These are phyloP conservation scores for Pangasius krempfi DNA, from an alignment of 2,797 vertebrate genomes.

Conservation along the genomic window DNA sequence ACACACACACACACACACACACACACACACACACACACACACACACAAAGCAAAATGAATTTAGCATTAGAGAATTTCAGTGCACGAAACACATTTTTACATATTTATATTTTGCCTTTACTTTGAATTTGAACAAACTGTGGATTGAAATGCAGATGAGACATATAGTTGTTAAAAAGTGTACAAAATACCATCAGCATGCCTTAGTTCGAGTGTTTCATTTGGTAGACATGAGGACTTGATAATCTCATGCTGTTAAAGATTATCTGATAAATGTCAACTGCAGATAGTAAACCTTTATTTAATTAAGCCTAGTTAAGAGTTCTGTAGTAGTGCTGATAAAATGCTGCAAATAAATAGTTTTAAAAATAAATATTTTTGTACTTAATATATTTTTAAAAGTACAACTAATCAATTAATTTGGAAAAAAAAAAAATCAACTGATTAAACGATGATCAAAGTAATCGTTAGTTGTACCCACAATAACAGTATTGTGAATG, in stretches of 20 bases:
- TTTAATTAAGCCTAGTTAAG: neutral
- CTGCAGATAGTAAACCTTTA: neutral
- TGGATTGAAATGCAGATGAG: neutral
- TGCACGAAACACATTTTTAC: neutral
- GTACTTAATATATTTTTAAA: neutral
- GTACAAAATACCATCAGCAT: neutral
- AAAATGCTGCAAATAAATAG: neutral
- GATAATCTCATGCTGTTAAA: neutral
- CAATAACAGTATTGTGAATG: too few species aligned
- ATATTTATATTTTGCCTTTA: neutral
- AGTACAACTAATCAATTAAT: neutral
- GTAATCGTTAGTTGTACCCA: too few species aligned
- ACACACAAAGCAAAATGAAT: neutral
- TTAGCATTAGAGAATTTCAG: neutral
- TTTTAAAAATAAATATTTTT: neutral
- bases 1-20: too few species aligned
- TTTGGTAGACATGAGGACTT: neutral
- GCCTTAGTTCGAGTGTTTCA: neutral
- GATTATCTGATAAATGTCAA: neutral
- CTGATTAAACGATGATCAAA: too few species aligned
- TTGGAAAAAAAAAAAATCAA: too few species aligned
- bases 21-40: too few species aligned
- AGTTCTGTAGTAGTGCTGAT: neutral
- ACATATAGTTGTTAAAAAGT: neutral
- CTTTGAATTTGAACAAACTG: neutral